Percentiles rank a stretch among this genome's conserved stretches.
These are phyloP conservation scores for Pterocles orientalis DNA, from an alignment of 2,113 vertebrate species.

Conservation along the genomic window DNA sequence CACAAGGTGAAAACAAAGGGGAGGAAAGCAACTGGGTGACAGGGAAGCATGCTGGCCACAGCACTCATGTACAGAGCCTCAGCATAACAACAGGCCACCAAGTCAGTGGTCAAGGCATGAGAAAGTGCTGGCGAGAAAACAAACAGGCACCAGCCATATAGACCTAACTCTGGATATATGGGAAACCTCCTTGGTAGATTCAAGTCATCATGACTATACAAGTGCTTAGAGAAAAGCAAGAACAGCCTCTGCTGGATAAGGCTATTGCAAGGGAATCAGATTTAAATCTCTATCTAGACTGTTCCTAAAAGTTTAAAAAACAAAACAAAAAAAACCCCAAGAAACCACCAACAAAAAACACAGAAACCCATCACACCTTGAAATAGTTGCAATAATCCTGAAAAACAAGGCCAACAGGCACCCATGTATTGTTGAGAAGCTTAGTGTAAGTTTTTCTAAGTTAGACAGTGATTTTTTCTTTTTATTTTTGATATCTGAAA, in stretches of 20 bases:
- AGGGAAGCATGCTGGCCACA: fast-evolving
- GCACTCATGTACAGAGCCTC: fast-evolving
- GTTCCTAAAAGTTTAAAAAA: not conserved
- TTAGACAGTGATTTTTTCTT: not conserved
- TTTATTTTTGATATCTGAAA: not conserved
- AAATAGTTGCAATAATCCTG: not conserved
- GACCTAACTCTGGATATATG: fast-evolving
- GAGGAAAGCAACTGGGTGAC: not conserved
- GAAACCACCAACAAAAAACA: no score
- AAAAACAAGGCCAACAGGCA: fast-evolving
- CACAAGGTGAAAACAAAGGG: not conserved
- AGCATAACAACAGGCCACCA: not conserved
- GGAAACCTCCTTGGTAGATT: not conserved
- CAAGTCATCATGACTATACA: not conserved
- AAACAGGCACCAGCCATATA: fast-evolving
- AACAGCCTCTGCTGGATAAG: not conserved
- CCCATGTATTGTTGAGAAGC: fast-evolving
- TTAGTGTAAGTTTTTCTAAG: not conserved
- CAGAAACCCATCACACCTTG: not conserved
- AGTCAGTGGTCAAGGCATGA: fast-evolving
- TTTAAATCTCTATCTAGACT: not conserved
- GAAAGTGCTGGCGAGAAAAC: not conserved
- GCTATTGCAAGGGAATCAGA: not conserved
- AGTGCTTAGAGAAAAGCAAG: not conserved
- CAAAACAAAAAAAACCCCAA: not conserved